These are phyloP conservation scores for Dynastes hyllus DNA, from an alignment of 2,888 invertebrate species.

Conservation along the genomic window DNA sequence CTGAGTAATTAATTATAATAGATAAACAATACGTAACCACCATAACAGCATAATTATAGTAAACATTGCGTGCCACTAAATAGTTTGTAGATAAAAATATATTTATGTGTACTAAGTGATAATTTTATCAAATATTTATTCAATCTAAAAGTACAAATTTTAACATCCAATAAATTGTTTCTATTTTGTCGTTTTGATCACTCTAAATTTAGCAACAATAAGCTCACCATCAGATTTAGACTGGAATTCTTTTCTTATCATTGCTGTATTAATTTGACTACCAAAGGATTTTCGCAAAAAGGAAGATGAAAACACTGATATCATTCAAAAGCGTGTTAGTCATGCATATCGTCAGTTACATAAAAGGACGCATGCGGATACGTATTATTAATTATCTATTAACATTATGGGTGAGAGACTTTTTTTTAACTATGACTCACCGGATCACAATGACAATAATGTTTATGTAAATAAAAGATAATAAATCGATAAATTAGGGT, in stretches of 20 bases:
- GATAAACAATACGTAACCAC: no score
- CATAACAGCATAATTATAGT: no score
- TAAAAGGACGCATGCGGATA: not conserved
- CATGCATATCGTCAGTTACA: not conserved
- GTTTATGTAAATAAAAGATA: constrained; percentile 1
- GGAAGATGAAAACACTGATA: not conserved
- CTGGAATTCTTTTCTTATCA: not conserved
- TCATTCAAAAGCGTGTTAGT: constrained; percentile 10
- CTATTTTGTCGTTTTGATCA: no score
- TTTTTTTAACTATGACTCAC: constrained; percentile 5
- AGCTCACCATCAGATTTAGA: not conserved
- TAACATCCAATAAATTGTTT: no score
- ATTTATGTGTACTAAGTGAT: no score
- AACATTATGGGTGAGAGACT: not conserved
- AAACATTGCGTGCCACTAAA: no score
- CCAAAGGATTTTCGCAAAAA: constrained; percentile 3
- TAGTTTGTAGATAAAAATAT: no score
- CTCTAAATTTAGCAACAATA: no score
- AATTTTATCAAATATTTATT: no score
- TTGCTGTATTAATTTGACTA: not conserved
- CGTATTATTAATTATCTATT: constrained; percentile 2
- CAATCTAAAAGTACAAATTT: no score
- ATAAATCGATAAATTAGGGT: not conserved
- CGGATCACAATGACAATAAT: not conserved
- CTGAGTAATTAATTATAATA: no score